Conservation (phyloP, 2,113 vertebrate species). For the Promerops cafer region DNA sequence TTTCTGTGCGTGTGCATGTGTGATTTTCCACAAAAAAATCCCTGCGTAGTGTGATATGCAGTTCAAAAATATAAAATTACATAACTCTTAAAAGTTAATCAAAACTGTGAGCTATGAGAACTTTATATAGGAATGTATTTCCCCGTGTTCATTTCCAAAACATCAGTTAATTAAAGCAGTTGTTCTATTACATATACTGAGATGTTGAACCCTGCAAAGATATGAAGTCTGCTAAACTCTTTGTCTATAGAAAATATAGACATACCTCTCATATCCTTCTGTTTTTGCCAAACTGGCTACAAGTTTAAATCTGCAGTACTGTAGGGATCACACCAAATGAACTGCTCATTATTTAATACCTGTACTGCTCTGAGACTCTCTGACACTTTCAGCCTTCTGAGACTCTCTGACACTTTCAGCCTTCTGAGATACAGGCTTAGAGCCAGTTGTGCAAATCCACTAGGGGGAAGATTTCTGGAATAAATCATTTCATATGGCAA, state of each 20-base stretch:
- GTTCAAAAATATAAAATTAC: background rate
- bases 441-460: background rate
- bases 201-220: background rate
- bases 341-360: background rate
- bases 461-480: background rate
- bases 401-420: background rate
- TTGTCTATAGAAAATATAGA: background rate
- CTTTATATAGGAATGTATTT: background rate
- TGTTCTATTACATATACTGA: background rate
- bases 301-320: background rate
- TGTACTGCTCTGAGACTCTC: background rate
- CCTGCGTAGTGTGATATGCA: background rate
- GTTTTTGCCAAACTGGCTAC: background rate
- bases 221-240: background rate
- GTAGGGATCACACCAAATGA: background rate
- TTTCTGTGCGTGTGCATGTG: rapidly evolving
- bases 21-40: background rate
- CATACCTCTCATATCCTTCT: background rate
- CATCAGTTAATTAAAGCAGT: background rate
- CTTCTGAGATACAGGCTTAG: background rate
- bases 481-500: background rate
- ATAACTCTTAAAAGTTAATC: background rate
- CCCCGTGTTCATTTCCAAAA: background rate
- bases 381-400: background rate
- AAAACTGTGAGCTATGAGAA: background rate